Percentiles rank a stretch among this genome's conserved stretches.
Evolutionary conservation across 2,797 vertebrate species (phyloP).

Genomic region (Neopelma chrysocephalum): DNA sequence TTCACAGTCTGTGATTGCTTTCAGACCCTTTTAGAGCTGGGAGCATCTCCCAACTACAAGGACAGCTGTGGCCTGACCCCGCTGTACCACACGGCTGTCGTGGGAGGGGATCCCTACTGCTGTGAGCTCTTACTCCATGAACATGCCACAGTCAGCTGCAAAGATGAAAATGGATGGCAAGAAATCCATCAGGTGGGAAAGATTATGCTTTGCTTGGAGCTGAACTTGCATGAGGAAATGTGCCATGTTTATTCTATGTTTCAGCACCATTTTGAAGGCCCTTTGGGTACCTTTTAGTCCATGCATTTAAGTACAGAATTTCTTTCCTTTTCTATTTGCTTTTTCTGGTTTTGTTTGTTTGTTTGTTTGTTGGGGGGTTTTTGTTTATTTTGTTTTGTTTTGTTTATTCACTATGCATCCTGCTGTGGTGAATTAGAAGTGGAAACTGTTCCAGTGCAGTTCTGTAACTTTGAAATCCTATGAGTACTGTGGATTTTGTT

Average conservation of each 20-base stretch:
- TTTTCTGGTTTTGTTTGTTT: not conserved
- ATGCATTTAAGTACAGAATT: not conserved
- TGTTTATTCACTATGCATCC: not conserved
- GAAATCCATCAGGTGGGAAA: constrained; percentile 91
- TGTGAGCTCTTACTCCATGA: constrained; percentile 91
- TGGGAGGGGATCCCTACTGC: constrained; percentile 92
- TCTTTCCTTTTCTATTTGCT: not conserved
- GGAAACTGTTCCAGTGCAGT: not conserved
- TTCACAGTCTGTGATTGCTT: not conserved
- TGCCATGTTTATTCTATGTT: accelerated
- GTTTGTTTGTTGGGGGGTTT: not conserved
- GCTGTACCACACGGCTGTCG: constrained; percentile 90
- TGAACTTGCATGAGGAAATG: not conserved
- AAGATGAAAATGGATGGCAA: constrained; percentile 95
- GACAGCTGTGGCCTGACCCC: constrained; percentile 92
- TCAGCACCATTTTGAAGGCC: accelerated
- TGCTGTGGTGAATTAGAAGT: not conserved
- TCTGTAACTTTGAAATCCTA: not conserved
- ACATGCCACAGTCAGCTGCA: constrained; percentile 85
- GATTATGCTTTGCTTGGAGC: not conserved
- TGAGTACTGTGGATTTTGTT: not conserved
- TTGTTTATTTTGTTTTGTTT: no score
- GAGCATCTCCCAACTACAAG: constrained; percentile 93
- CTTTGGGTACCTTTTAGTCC: not conserved
- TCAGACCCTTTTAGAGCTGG: constrained; percentile 90